Evolutionary conservation across 2,113 vertebrate species (phyloP).

Genomic region (Noturus placidus): DNA sequence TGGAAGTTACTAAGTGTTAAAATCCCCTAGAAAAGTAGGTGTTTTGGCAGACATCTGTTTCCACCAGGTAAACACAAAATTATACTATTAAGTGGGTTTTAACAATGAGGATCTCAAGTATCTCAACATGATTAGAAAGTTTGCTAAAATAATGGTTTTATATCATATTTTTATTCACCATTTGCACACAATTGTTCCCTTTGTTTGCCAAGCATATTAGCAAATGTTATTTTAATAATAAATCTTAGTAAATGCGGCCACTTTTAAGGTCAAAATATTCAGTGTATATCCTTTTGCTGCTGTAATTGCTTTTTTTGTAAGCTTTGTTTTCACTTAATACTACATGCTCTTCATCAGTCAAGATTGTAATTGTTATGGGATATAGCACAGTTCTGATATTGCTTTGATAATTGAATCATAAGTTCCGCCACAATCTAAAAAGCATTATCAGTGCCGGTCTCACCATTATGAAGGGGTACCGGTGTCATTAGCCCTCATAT

Average conservation of each 20-base stretch:
- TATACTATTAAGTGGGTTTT: background rate
- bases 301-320: background rate
- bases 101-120: background rate
- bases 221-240: background rate
- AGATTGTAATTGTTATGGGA: conserved; percentile 41
- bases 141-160: background rate
- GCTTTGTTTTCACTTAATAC: background rate
- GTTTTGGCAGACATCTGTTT: background rate
- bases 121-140: background rate
- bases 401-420: conserved; percentile 50
- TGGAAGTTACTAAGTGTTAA: background rate
- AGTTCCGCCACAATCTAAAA: conserved; percentile 41
- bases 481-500: conserved; percentile 27
- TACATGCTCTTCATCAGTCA: conserved; percentile 36
- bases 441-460: conserved; percentile 31
- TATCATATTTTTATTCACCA: background rate
- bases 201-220: background rate
- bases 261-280: background rate
- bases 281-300: background rate
- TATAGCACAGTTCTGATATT: conserved; percentile 35
- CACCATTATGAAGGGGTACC: background rate
- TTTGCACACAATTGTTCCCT: background rate
- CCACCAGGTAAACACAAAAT: background rate
- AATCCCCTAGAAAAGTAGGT: background rate
- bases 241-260: background rate